Conservation (phyloP, 2,888 invertebrate genomes). For the Itoplectis maculator region DNA sequence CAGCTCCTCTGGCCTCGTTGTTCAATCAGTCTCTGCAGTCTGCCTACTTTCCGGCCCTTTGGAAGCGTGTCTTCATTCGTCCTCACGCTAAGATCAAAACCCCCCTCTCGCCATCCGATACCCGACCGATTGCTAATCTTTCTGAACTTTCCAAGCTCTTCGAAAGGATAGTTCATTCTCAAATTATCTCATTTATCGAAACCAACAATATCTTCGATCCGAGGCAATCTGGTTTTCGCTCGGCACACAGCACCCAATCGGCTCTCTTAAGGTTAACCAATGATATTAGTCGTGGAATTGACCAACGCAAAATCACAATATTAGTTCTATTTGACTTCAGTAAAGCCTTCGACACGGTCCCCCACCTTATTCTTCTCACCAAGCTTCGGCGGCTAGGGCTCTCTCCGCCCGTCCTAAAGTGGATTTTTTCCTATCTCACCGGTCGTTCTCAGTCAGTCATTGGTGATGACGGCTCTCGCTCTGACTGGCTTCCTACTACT, state of each 20-base stretch:
- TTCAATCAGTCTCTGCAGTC: neutral
- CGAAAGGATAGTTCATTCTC: neutral
- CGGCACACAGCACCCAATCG: neutral
- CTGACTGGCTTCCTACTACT: neutral
- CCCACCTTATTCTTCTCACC: neutral
- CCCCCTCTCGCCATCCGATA: neutral
- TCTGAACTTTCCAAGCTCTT: neutral
- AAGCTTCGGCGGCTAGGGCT: neutral
- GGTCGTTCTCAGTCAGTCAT: neutral
- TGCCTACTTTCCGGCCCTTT: neutral
- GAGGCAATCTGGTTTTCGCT: conserved; percentile 12
- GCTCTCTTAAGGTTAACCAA: conserved; percentile 10
- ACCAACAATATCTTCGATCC: neutral
- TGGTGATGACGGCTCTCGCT: neutral
- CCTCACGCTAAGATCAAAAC: neutral
- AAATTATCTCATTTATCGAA: neutral
- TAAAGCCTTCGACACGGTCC: conserved; percentile 34
- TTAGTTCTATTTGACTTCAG: conserved; percentile 31
- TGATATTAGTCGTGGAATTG: conserved; percentile 18
- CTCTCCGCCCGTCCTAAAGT: neutral
- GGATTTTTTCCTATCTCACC: neutral
- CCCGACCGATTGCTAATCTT: neutral
- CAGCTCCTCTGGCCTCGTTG: neutral
- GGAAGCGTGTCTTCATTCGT: neutral
- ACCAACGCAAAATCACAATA: conserved; percentile 8